phyloP scores from a whole-genome alignment of 2,888 invertebrate genomes.

The Eugnorisma glareosa region DNA sequence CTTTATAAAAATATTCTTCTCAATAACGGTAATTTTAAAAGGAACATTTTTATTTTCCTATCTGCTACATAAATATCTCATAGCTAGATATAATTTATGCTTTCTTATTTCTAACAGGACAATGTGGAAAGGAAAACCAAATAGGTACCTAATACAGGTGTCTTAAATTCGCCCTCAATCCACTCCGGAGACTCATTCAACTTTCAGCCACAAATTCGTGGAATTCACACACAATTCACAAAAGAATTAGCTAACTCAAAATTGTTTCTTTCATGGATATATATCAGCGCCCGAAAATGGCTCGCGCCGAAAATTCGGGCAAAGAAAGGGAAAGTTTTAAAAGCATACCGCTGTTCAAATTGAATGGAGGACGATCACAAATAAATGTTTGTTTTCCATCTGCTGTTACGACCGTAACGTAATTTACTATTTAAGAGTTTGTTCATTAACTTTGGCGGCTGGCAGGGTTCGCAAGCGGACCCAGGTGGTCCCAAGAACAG shows the following conservation, averaged over 20 bases:
- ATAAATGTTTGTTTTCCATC: conserved; percentile 63
- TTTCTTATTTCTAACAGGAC: conserved; percentile 12
- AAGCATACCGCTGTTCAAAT: conserved; percentile 75
- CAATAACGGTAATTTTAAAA: neutral
- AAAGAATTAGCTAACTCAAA: conserved; percentile 51
- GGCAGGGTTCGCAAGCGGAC: conserved; percentile 16
- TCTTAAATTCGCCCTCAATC: conserved; percentile 28
- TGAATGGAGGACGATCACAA: conserved; percentile 58
- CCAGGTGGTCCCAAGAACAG: conserved; percentile 35
- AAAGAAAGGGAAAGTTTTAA: conserved; percentile 76
- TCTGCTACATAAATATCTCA: neutral
- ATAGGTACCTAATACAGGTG: neutral
- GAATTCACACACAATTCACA: conserved; percentile 36
- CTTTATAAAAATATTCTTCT: conserved; percentile 1
- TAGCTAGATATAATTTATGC: neutral
- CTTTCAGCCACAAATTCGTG: conserved; percentile 26
- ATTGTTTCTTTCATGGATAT: conserved; percentile 51
- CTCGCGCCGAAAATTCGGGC: conserved; percentile 67
- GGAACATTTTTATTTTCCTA: conserved; percentile 1
- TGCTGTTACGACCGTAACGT: conserved; percentile 45
- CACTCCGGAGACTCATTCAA: conserved; percentile 34
- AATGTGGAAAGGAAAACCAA: conserved; percentile 16
- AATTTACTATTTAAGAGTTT: conserved; percentile 61
- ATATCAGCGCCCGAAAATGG: conserved; percentile 60
- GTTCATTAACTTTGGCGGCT: conserved; percentile 45